A percentile compares a stretch with the other conserved stretches of the same genome.
Conservation (phyloP, 2,888 invertebrate genomes). For the Spisula solida region DNA sequence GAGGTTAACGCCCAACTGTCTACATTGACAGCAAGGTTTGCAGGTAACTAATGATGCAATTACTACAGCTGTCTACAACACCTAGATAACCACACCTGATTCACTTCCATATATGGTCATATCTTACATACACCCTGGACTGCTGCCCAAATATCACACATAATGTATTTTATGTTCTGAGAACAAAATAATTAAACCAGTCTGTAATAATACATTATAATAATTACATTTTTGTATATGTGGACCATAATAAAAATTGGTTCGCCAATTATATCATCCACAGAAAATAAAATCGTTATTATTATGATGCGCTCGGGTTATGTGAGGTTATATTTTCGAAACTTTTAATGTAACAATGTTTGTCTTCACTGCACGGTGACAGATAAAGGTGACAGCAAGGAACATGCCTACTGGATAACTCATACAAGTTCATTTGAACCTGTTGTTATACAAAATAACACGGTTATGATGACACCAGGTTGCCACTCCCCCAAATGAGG, state of each 20-base stretch:
- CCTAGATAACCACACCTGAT: conserved; percentile 56
- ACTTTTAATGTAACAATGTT: too few species aligned
- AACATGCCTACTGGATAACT: too few species aligned
- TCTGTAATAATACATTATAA: not conserved
- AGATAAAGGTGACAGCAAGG: not conserved
- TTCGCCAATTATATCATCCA: too few species aligned
- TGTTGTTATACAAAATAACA: too few species aligned
- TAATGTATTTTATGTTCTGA: not conserved
- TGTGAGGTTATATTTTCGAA: not conserved
- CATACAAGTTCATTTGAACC: too few species aligned
- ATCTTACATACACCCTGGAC: conserved; percentile 26
- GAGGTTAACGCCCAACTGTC: conserved; percentile 53
- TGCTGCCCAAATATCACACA: not conserved
- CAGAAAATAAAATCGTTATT: not conserved
- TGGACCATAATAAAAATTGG: too few species aligned
- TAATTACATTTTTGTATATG: too few species aligned
- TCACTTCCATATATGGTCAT: conserved; percentile 43
- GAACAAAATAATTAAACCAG: not conserved
- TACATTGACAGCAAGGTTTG: conserved; percentile 43
- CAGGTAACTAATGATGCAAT: conserved; percentile 58
- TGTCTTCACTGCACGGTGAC: not conserved
- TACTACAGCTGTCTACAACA: conserved; percentile 64
- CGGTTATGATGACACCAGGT: too few species aligned
- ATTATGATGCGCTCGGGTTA: not conserved
- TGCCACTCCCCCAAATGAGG: too few species aligned